These are phyloP conservation scores for Nothoprocta perdicaria DNA, from an alignment of 2,113 vertebrate species.

Conservation along the genomic window DNA sequence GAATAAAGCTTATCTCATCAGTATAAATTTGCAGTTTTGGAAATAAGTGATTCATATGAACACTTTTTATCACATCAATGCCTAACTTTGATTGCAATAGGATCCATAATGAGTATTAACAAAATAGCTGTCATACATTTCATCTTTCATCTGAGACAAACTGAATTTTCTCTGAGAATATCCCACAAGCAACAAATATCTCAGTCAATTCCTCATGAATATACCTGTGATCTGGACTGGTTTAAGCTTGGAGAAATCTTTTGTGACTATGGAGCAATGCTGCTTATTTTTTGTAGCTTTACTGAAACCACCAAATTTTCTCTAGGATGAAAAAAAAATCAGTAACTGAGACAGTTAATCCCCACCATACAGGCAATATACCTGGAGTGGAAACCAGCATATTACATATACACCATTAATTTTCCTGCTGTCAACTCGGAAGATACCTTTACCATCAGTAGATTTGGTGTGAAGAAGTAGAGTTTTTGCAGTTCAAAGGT, in stretches of 20 bases:
- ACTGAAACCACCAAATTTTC: not conserved
- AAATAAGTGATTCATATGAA: not conserved
- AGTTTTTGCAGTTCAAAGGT: not conserved
- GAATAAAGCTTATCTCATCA: not conserved
- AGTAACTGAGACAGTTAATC: rapidly evolving
- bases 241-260: not conserved
- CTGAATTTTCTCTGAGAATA: not conserved
- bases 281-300: not conserved
- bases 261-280: not conserved
- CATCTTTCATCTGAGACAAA: not conserved
- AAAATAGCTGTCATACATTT: not conserved
- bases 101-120: not conserved
- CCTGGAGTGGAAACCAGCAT: not conserved
- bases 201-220: not conserved
- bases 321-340: not conserved
- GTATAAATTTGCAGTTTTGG: constrained; percentile 6
- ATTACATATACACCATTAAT: not conserved
- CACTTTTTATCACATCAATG: not conserved
- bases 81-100: not conserved
- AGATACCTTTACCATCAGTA: not conserved
- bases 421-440: not conserved
- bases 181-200: not conserved
- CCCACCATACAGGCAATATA: not conserved
- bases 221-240: not conserved
- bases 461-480: not conserved